phyloP scores from a whole-genome alignment of 2,888 invertebrate genomes.

The Drosophila dives region DNA sequence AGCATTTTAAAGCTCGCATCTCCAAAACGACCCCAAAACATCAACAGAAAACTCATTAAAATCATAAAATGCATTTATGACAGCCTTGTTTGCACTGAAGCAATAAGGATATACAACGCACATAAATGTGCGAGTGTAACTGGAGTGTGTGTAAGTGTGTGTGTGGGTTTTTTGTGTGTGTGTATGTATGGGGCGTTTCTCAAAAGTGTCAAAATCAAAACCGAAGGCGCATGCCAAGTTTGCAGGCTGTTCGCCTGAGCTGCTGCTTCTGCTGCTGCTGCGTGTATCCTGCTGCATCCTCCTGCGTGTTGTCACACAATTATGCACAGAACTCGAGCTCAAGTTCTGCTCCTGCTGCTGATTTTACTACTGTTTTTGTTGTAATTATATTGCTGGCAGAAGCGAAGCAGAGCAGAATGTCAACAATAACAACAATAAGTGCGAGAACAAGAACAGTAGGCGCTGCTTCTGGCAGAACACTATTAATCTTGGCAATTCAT shows the following conservation, averaged over 20 bases:
- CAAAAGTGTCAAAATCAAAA: conserved; percentile 78
- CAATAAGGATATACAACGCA: conserved; percentile 57
- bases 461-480: conserved; percentile 50
- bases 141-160: background rate
- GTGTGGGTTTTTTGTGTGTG: conserved; percentile 7
- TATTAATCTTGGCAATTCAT: conserved; percentile 80
- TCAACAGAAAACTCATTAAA: conserved; percentile 81
- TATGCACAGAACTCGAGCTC: conserved; percentile 68
- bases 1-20: conserved; percentile 26
- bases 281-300: conserved; percentile 54
- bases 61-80: conserved; percentile 81
- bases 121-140: background rate
- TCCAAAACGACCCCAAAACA: conserved; percentile 40
- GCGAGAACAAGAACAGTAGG: conserved; percentile 11
- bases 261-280: conserved; percentile 25
- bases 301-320: conserved; percentile 73
- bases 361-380: conserved; percentile 48
- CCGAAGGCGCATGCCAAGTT: conserved; percentile 70
- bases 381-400: conserved; percentile 71
- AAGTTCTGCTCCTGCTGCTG: conserved; percentile 29
- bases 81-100: conserved; percentile 72
- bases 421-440: conserved; percentile 60
- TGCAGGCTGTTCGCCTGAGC: conserved; percentile 38
- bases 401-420: conserved; percentile 73
- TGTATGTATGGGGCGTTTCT: conserved; percentile 32